Evolutionary conservation across 1,140 invertebrate species (phyloP).

Genomic region (Polypedilum vanderplanki): DNA sequence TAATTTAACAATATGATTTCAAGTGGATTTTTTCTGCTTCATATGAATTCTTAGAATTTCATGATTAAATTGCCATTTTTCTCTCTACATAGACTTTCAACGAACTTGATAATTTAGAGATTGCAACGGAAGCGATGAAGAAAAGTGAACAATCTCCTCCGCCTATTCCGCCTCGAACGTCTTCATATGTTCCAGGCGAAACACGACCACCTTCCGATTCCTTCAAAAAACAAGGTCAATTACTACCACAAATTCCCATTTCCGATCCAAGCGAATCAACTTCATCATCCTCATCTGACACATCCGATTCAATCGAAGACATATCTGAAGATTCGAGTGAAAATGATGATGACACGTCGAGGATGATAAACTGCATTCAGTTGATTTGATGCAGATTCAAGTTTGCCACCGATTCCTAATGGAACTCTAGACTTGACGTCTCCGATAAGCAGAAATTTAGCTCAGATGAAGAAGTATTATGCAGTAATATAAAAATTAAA

Average conservation of each 20-base stretch:
- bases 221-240: neutral
- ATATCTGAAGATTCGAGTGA: neutral
- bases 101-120: slow-evolving; percentile 22
- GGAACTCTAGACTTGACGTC: slow-evolving; percentile 20
- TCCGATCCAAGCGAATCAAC: slow-evolving; percentile 13
- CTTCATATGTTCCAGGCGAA: neutral
- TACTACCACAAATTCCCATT: neutral
- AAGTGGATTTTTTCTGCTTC: no score
- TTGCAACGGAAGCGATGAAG: slow-evolving; percentile 36
- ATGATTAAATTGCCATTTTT: neutral
- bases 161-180: slow-evolving; percentile 40
- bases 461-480: slow-evolving; percentile 15
- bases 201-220: neutral
- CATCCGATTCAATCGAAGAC: neutral
- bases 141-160: slow-evolving; percentile 38
- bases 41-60: no score
- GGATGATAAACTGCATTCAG: neutral
- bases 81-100: neutral
- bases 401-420: neutral
- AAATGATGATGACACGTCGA: neutral
- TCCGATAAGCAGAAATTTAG: slow-evolving; percentile 22
- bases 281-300: slow-evolving; percentile 4
- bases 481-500: neutral
- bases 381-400: slow-evolving; percentile 10
- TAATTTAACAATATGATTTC: neutral